Percentiles rank a stretch among this genome's conserved stretches.
These are phyloP conservation scores for Neolamprologus falcicula DNA, from an alignment of 2,113 vertebrate genomes.

Conservation along the genomic window DNA sequence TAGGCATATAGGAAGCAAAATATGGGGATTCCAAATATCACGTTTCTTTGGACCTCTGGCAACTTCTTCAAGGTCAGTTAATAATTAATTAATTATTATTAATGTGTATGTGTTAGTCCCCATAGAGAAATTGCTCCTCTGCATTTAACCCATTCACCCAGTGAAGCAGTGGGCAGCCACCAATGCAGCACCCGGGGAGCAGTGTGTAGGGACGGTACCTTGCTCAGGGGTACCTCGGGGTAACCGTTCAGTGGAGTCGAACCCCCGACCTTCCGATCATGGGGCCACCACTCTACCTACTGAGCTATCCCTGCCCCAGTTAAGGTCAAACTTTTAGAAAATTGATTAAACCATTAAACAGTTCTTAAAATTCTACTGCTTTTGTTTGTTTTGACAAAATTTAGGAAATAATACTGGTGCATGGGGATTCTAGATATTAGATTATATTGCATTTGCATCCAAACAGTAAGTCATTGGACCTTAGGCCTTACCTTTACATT, in stretches of 20 bases:
- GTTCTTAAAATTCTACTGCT: neutral
- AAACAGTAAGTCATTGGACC: neutral
- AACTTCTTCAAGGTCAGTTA: neutral
- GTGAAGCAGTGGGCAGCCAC: too few species aligned
- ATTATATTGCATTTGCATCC: neutral
- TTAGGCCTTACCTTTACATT: neutral
- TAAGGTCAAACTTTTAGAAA: neutral
- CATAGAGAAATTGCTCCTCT: too few species aligned
- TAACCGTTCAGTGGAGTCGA: too few species aligned
- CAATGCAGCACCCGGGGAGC: too few species aligned
- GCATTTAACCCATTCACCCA: too few species aligned
- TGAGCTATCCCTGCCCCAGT: too few species aligned
- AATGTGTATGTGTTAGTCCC: too few species aligned
- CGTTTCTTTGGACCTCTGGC: neutral
- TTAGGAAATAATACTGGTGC: neutral
- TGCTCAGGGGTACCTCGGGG: too few species aligned
- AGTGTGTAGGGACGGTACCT: too few species aligned
- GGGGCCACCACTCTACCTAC: too few species aligned
- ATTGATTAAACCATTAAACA: neutral
- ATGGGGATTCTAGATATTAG: neutral
- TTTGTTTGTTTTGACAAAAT: neutral
- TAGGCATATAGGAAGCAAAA: neutral
- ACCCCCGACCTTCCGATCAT: too few species aligned
- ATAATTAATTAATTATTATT: too few species aligned
- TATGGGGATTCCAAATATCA: neutral